Evolutionary conservation across 2,113 vertebrate genomes (phyloP), one percentile per base, ranked within the genome.

Genomic region (Chitala chitala): DNA sequence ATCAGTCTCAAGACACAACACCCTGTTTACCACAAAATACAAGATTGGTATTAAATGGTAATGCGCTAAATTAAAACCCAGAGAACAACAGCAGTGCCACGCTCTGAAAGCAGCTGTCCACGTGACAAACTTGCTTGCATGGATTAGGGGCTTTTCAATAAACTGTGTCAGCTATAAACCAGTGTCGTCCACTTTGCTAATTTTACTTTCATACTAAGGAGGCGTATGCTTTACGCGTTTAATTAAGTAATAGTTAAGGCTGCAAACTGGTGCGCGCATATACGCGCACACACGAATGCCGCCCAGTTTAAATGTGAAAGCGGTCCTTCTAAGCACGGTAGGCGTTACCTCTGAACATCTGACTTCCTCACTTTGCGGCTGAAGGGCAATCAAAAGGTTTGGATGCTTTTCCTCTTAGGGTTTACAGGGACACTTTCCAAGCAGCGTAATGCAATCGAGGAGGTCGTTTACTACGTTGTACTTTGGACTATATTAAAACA

Each of bases 351-450:
- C 58, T 24, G 68, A 76, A 65, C 80, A 82, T 73, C 75, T 75
- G 75, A 80, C 81, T 82, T 77, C 75, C 81, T 80, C 78, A 78
- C 78, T 79, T 75, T 53, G 75, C 73, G 66, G 77, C 72, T 69
- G 75, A 68, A 78, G 82, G 85, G 81, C 82, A 80, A 85, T 82
- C 84, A 81, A 86, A 84, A 79, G 79, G 78, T 76, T 82, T 81
- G 79, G 83, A 73, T 66, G 83, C 77, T 79, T 85, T 84, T 82
- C 78, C 69, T 69, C 68, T 58, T 64, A 78, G 73, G 72, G 73
- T 51, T 73, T 54, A 31, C 74, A 63, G 71, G 55, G 65, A 72
- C 46, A 44, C 72, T 74, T 31, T 63, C 69, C 65, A 61, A 69
- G 48, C 51, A 38, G 29, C 59, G 68, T 58, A 17, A n/a, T 69